A percentile compares a stretch with the other conserved stretches of the same genome.
phyloP scores from a whole-genome alignment of 2,888 invertebrate species.

The Malthinus flaveolus region DNA sequence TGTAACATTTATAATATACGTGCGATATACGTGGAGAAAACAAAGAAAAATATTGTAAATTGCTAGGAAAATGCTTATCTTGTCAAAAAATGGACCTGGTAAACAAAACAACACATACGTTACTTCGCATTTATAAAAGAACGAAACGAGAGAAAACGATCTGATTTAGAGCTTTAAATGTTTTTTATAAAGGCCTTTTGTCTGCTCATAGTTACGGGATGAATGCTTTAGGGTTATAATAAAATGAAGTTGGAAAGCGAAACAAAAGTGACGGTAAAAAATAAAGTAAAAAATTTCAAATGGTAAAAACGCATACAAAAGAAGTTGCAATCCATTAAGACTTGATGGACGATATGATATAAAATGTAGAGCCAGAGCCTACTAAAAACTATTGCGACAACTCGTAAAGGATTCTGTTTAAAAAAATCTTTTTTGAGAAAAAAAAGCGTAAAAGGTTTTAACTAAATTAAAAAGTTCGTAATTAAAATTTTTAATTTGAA shows the following conservation, averaged over 20 bases:
- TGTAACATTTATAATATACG: conserved; percentile 25
- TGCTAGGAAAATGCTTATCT: conserved; percentile 45
- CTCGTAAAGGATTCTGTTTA: too few species aligned
- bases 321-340: conserved; percentile 1
- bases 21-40: conserved; percentile 30
- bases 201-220: conserved; percentile 19
- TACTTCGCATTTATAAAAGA: conserved; percentile 43
- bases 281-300: conserved; percentile 5
- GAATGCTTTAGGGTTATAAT: conserved; percentile 10
- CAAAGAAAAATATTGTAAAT: conserved; percentile 42
- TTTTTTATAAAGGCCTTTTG: conserved; percentile 26
- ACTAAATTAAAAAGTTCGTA: too few species aligned
- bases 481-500: too few species aligned
- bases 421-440: too few species aligned
- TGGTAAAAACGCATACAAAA: conserved; percentile 3
- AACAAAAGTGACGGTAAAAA: conserved; percentile 3
- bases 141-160: conserved; percentile 46
- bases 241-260: conserved; percentile 5
- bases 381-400: too few species aligned
- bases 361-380: too few species aligned
- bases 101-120: conserved; percentile 43
- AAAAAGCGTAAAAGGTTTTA: too few species aligned
- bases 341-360: too few species aligned
- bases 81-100: conserved; percentile 42
- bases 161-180: conserved; percentile 44